Percentiles rank a stretch among this genome's conserved stretches.
phyloP scores from a whole-genome alignment of 1,140 invertebrate genomes.

The Drosophila burlai region DNA sequence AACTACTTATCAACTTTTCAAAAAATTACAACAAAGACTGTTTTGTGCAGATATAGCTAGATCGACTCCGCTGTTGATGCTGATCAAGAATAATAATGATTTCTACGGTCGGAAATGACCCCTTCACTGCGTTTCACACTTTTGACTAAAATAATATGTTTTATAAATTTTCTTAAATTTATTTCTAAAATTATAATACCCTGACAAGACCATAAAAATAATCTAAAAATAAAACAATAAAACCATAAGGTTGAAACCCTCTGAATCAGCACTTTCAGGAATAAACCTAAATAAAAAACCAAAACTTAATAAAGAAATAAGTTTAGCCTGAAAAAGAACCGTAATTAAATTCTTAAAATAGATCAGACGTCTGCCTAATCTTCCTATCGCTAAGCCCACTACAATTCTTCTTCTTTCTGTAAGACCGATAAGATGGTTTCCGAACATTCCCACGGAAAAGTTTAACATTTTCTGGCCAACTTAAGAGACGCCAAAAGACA shows the following conservation, averaged over 20 bases:
- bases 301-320: not conserved
- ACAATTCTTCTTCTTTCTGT: not conserved
- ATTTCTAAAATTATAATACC: no score
- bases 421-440: not conserved
- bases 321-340: not conserved
- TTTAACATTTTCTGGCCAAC: constrained; percentile 16
- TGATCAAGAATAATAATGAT: no score
- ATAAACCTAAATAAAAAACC: not conserved
- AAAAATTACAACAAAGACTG: no score
- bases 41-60: no score
- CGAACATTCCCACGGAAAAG: constrained; percentile 4
- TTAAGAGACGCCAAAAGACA: constrained; percentile 1
- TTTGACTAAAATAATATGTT: no score
- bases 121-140: no score
- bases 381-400: not conserved
- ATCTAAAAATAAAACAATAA: not conserved
- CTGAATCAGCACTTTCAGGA: not conserved
- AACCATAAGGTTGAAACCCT: not conserved
- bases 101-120: no score
- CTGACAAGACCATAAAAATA: no score
- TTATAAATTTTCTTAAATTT: no score
- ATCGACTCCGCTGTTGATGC: no score
- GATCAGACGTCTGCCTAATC: not conserved
- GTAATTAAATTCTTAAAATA: not conserved
- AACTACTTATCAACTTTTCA: no score